Base-by-base conservation (phyloP, 2,113 vertebrate genomes). In the Amia ocellicauda region DNA sequence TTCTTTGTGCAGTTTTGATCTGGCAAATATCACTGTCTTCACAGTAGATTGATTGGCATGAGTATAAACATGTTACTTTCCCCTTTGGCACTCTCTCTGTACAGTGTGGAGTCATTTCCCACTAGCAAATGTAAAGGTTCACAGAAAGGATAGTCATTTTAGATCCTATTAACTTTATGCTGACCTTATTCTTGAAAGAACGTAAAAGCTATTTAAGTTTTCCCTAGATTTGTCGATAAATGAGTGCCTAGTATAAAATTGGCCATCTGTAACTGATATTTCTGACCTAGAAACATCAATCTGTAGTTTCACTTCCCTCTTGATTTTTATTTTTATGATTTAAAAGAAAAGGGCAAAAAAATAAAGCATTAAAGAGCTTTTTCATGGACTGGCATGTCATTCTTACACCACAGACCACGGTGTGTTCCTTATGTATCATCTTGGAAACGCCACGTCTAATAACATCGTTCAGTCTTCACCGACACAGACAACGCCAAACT, bases 151-250 rank as follows among this genome's bases (percentile, higher is more conserved):
- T 5, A n/a, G 1, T 47, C 14, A 47, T 47, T 47, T 47, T 47
- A 17, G n/a, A n/a, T 47, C 45, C 45, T 47, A 47, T 47, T 47
- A 47, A 47, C 14, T 47, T 16, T 47, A 17, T 17, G n/a, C 16
- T 47, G 45, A 47, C 45, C 45, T 47, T 47, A 47, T 47, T 47
- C 45, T 36, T 36, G 31, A 36, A 17, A 19, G 45, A 47, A 47
- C 4, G 45, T 47, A 19, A 19, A 47, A 47, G 14, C 45, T 47
- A 19, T 47, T 47, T 2, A 47, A 47, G 5, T 19, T 47, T 47
- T 19, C 45, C 45, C 45, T 47, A 19, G 45, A 17, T 8, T 42
- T 47, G 45, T 13, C 2, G 45, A 17, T 47, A 47, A 47, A 47
- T 47, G 45, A 47, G 5, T 16, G 8, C 45, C 45, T 47, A 17